Evolutionary conservation across 2,888 invertebrate species (phyloP), one percentile per base, ranked within the genome.

Genomic region (Nomada flava): DNA sequence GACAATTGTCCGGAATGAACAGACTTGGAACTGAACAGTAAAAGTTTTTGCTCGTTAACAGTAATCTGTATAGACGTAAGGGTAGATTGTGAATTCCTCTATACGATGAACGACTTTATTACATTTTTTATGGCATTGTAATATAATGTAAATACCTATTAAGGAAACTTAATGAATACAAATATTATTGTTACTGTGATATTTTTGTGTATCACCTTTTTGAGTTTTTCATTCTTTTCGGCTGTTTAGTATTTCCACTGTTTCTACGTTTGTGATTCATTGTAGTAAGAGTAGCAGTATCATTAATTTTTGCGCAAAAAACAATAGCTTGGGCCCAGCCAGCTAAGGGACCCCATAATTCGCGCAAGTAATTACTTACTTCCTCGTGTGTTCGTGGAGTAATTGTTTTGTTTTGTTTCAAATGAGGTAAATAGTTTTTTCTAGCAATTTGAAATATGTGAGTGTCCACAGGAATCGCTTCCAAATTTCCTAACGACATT

Each of bases 301-400:
- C 85, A 79, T 90, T 92, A 67, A 93, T 91, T 90, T 93, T 93
- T 9, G 90, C 90, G 76, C 90, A 92, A 71, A 92, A 91, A 93
- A 96, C 95, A 94, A 98, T 98, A 68, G 98, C 97, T 93, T 99
- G 99, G 15, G 99, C 98, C 99, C 99, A 99, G 15, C 99, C 99
- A 20, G 98, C 98, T 92, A 96, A 95, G 50, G 96, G 95, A 2
- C 98, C 98, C 95, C 98, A 98, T 5, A 98, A 92, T 65, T 94
- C 92, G 86, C 98, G 95, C 92, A 98, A 98, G 93, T 96, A 95
- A 82, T 96, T 96, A 2, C 97, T 97, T 83, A 99, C 97, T 94
- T 98, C 97, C n/a, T 95, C 94, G 93, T 99, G 98, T 88, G 97
- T 95, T 93, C 96, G 97, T 26, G 97, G 96, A 0, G 97, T 98